Evolutionary conservation across 2,888 invertebrate genomes (phyloP), one percentile per base, ranked within the genome.

Genomic region (Cabera pusaria): DNA sequence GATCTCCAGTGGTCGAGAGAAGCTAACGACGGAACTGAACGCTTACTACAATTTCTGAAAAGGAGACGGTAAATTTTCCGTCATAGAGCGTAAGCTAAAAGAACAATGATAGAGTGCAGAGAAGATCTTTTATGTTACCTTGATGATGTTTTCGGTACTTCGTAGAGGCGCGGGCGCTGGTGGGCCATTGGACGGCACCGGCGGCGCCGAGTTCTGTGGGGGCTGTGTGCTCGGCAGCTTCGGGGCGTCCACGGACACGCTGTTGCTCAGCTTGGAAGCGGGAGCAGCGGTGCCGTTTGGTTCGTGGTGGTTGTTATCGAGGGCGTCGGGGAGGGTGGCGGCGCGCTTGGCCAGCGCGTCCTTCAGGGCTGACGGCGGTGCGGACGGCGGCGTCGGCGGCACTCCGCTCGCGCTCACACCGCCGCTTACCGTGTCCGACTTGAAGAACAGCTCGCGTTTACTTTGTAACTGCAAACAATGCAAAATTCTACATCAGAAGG

Each of bases 361-460:
- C 72, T 90, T 85, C 64, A 90, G 84, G 52, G 85, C 77, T 39
- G 90, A 81, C 46, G 90, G 84, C 44, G 85, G 91, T 67, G 78
- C 90, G 50, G 81, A 89, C 65, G 77, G 87, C 58, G 81, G 88
- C 63, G 67, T 62, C 44, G 59, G 59, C 37, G 85, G 81, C 50
- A 84, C 72, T 35, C 80, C 81, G 48, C 81, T 66, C 37, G 76
- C 67, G 56, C 76, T 75, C 57, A 67, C 41, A 28, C 37, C 90
- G 64, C 91, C 76, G 62, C 91, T 90, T 72, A 91, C 84, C 22
- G 91, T 88, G 59, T 92, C 91, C 47, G 93, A 92, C 80, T 95
- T 95, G 90, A 96, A 96, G 89, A 96, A 96, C 88, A 95, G 91
- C 90, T 96, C 96, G 63, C 96, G 92, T 90, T 96, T 96, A 77